These are phyloP conservation scores for Pegoplata infirma DNA, from an alignment of 2,888 invertebrate species.

Conservation along the genomic window DNA sequence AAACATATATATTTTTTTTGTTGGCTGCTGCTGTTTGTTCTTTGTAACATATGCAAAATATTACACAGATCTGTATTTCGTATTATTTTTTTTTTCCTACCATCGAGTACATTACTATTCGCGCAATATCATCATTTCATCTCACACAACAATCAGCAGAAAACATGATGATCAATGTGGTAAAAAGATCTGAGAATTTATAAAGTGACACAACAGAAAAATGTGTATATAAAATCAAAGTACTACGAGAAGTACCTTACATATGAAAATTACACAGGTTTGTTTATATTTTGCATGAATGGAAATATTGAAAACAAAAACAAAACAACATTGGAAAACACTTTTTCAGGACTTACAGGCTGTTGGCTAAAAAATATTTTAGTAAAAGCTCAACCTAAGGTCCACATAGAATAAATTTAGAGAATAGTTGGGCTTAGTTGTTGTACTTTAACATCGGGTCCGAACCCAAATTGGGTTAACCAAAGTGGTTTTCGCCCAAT, in stretches of 20 bases:
- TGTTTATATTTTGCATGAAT: constrained; percentile 30
- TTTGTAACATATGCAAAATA: constrained; percentile 58
- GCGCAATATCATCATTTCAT: constrained; percentile 16
- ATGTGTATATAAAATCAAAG: constrained; percentile 33
- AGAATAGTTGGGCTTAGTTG: no score
- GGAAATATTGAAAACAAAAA: constrained; percentile 26
- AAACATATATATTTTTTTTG: constrained; percentile 64
- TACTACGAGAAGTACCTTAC: no score
- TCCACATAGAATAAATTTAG: background rate
- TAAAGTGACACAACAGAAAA: constrained; percentile 72
- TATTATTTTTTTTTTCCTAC: background rate
- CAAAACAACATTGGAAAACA: constrained; percentile 21
- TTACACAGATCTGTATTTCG: constrained; percentile 41
- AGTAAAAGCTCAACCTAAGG: background rate
- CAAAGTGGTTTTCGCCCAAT: no score
- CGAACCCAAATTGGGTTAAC: no score
- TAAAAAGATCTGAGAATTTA: constrained; percentile 70
- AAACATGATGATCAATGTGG: constrained; percentile 46
- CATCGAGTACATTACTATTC: constrained; percentile 45
- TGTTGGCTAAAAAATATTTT: background rate
- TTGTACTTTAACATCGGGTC: no score
- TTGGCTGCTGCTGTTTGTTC: constrained; percentile 45
- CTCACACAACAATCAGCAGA: constrained; percentile 4
- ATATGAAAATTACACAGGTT: constrained; percentile 47
- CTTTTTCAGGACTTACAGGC: background rate